These are phyloP conservation scores for Allobates femoralis DNA, from an alignment of 2,797 vertebrate species.

Conservation along the genomic window DNA sequence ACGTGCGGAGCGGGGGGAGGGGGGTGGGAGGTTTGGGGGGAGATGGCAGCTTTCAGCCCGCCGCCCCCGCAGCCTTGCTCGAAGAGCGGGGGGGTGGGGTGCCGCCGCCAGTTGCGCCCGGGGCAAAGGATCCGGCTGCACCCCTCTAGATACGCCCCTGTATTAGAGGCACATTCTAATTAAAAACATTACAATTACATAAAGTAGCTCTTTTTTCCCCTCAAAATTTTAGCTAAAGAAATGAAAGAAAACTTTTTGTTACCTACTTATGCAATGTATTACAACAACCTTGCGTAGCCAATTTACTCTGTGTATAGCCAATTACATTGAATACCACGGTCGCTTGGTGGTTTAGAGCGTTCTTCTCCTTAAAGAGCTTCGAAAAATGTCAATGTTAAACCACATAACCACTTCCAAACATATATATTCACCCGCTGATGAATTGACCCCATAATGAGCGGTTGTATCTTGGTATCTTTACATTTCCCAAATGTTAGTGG, in stretches of 20 bases:
- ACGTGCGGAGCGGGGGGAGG: too few relatives aligned
- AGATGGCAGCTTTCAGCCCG: too few relatives aligned
- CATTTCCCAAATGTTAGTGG: constrained; percentile 40
- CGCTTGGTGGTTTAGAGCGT: background rate
- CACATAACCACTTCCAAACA: constrained; percentile 55
- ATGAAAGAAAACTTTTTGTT: background rate
- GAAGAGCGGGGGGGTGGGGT: too few relatives aligned
- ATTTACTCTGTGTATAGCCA: constrained; percentile 14
- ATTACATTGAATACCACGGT: constrained; percentile 3
- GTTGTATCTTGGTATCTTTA: constrained; percentile 43
- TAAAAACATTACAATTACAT: background rate
- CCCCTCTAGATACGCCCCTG: too few relatives aligned
- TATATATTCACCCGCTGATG: constrained; percentile 46
- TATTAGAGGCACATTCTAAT: background rate
- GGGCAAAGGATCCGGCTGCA: too few relatives aligned
- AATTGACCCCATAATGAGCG: constrained; percentile 51
- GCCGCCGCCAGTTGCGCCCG: too few relatives aligned
- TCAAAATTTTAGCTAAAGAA: background rate
- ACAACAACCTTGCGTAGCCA: background rate
- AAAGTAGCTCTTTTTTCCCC: background rate
- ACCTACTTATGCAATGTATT: background rate
- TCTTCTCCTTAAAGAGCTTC: constrained; percentile 7
- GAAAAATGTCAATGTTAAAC: constrained; percentile 43
- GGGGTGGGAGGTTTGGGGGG: too few relatives aligned
- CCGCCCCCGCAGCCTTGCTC: too few relatives aligned